Evolutionary conservation across 2,113 vertebrate genomes (phyloP).

Genomic region (Leptobrachium ailaonicum): DNA sequence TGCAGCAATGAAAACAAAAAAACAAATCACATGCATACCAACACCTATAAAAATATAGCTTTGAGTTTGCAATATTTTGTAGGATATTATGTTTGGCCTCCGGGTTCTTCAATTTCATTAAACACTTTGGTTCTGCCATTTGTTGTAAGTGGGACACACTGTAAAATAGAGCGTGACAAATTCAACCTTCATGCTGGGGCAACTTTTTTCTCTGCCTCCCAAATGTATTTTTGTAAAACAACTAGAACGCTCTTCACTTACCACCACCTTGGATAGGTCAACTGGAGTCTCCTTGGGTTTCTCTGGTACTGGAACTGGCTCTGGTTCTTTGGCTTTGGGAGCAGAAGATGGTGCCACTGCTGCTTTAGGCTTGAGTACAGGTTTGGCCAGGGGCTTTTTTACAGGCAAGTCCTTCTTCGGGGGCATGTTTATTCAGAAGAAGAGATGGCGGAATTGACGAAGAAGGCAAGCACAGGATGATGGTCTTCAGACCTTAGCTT

Average conservation of each 20-base stretch:
- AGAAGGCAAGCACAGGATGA: constrained; percentile 45
- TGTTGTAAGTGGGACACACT: too few species aligned
- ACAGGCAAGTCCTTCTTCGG: constrained; percentile 66
- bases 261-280: constrained; percentile 67
- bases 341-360: constrained; percentile 51
- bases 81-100: too few species aligned
- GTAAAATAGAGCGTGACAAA: too few species aligned
- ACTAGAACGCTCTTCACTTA: constrained; percentile 48
- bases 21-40: too few species aligned
- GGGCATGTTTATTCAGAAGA: constrained; percentile 57
- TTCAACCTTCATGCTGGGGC: too few species aligned
- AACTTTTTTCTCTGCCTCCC: not conserved
- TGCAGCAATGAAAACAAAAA: too few species aligned
- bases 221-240: not conserved
- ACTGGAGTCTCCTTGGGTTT: constrained; percentile 59
- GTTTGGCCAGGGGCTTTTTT: constrained; percentile 59
- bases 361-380: constrained; percentile 54
- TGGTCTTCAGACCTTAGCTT: constrained; percentile 59
- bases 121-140: too few species aligned
- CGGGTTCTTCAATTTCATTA: too few species aligned
- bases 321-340: constrained; percentile 25
- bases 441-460: not conserved
- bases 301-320: constrained; percentile 6
- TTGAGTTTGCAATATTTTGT: too few species aligned
- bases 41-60: too few species aligned